Base-by-base conservation (phyloP, 2,113 vertebrate genomes). In the Paramormyrops kingsleyae region DNA sequence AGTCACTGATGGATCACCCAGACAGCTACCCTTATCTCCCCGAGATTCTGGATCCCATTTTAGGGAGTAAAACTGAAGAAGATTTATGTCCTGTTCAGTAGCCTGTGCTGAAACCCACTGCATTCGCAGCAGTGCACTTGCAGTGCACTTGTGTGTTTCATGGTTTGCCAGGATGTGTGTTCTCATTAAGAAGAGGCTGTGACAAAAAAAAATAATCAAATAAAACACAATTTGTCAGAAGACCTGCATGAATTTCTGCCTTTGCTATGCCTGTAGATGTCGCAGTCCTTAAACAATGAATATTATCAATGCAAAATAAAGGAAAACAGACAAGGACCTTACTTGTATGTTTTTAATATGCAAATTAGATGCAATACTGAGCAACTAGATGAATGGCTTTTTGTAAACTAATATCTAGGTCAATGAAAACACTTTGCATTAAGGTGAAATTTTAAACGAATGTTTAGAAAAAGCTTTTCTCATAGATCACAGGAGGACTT, bases 11-110 rank as follows among this genome's bases (percentile, higher is more conserved):
- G 88, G 91, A 91, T 92, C 86, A 27, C 74, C 2, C n/a, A 42
- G 88, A 88, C 88, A 88, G 66, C 87, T 89, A 91, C 56, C 90
- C 88, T 93, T 91, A 93, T 91, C 92, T 88, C 62, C 44, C 70
- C 49, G 39, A 83, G 88, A 90, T 90, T 89, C 88, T 89, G 87
- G 70, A 89, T 92, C 89, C 46, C 89, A 92, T 92, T 90, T 91
- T 49, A 89, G 86, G 87, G 90, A 91, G 91, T 90, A 91, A 93
- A 87, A 88, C 90, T 88, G 80, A 83, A 66, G 88, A 87, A 91
- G 91, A 92, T 91, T 90, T 89, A 91, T 91, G 84, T 87, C 80
- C 35, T n/a, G 47, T 9, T 19, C 52, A 53, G 6, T 87, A 52
- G 85, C 50, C 50, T 31, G 85, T 47, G 47, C 47, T 53, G n/a